These are phyloP conservation scores for Drosophila silvestris DNA, from an alignment of 2,888 invertebrate species.

Conservation along the genomic window DNA sequence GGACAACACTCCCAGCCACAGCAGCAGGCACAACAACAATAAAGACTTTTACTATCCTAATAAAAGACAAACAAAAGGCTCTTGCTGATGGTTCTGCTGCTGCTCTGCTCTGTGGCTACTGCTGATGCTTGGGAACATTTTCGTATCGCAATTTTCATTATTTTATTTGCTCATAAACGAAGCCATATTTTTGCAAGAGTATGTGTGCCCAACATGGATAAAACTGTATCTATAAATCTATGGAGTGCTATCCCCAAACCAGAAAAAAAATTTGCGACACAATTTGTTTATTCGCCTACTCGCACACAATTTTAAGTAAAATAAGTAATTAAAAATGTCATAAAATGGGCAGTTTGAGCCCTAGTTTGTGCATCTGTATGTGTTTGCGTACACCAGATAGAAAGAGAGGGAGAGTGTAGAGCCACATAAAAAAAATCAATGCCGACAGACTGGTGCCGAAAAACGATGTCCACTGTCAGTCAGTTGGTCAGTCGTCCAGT, in stretches of 20 bases:
- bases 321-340: conserved; percentile 78
- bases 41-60: conserved; percentile 84
- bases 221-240: conserved; percentile 52
- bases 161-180: conserved; percentile 85
- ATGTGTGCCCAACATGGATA: conserved; percentile 31
- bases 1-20: conserved; percentile 35
- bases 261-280: conserved; percentile 29
- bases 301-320: conserved; percentile 65
- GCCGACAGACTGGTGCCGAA: conserved; percentile 69
- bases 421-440: conserved; percentile 72
- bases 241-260: conserved; percentile 16
- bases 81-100: conserved; percentile 48
- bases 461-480: conserved; percentile 30
- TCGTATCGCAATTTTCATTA: conserved; percentile 84
- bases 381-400: conserved; percentile 14
- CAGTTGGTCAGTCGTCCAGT: conserved; percentile 38
- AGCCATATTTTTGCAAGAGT: conserved; percentile 76
- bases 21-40: conserved; percentile 65
- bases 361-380: conserved; percentile 13
- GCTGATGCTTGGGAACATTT: conserved; percentile 58
- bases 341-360: conserved; percentile 54
- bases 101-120: conserved; percentile 25
- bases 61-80: conserved; percentile 83
- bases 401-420: neutral
- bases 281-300: conserved; percentile 69